These are phyloP conservation scores for Margarornis squamiger DNA, from an alignment of 2,797 vertebrate species.

Conservation along the genomic window DNA sequence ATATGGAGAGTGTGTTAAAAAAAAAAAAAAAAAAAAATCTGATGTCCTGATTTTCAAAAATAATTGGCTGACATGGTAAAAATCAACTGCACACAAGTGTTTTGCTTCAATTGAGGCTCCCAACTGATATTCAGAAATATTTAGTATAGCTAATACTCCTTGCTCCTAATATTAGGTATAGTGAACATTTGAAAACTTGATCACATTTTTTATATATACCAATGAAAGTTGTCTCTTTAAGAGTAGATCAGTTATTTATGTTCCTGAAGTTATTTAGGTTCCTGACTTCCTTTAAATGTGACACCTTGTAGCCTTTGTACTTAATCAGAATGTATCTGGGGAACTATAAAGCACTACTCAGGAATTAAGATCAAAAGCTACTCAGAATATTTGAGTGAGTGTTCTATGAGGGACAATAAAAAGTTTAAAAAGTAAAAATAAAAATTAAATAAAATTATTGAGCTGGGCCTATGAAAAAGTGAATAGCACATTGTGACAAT, in stretches of 20 bases:
- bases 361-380: background rate
- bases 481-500: background rate
- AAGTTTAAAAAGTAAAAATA: background rate
- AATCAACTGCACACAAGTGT: background rate
- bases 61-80: rapidly evolving
- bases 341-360: background rate
- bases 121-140: background rate
- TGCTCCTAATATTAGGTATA: background rate
- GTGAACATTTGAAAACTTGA: background rate
- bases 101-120: background rate
- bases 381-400: background rate
- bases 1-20: background rate
- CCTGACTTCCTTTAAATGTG: background rate
- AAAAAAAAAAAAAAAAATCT: background rate
- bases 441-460: background rate
- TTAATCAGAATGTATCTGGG: background rate
- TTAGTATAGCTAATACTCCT: background rate
- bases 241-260: background rate
- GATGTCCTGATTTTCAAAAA: background rate
- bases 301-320: background rate
- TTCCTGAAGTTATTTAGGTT: background rate
- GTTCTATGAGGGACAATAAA: background rate
- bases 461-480: background rate
- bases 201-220: background rate
- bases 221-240: background rate